Conservation (phyloP, 1,140 invertebrate species). For the Solenopsis fugax region DNA sequence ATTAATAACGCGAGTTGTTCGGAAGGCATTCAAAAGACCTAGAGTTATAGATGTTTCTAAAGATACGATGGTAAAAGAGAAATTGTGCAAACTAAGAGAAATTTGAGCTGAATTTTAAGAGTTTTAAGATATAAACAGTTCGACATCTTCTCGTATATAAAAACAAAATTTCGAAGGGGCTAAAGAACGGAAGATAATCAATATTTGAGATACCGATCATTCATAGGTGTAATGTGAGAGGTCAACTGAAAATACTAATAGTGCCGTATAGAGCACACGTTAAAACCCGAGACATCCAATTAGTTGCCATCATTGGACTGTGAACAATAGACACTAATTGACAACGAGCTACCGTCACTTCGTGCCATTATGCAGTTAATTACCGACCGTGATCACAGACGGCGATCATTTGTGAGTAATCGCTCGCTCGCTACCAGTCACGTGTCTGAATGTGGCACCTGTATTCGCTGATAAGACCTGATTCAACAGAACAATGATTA, state of each 20-base stretch:
- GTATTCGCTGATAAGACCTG: slow-evolving; percentile 57
- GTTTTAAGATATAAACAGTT: background rate
- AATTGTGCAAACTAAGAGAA: background rate
- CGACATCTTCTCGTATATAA: background rate
- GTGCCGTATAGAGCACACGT: slow-evolving; percentile 29
- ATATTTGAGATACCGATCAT: background rate
- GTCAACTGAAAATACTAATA: background rate
- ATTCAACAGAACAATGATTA: slow-evolving; percentile 55
- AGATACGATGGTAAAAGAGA: background rate
- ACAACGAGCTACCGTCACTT: slow-evolving; percentile 56
- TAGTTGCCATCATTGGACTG: slow-evolving; percentile 32
- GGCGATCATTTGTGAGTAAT: slow-evolving; percentile 60
- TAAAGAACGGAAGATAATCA: background rate
- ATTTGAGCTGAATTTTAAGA: background rate
- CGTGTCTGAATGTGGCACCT: slow-evolving; percentile 61
- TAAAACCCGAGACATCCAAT: slow-evolving; percentile 57
- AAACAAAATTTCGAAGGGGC: background rate
- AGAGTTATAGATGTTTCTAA: too few relatives aligned
- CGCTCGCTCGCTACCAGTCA: slow-evolving; percentile 51
- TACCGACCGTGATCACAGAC: slow-evolving; percentile 59
- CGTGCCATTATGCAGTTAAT: slow-evolving; percentile 64
- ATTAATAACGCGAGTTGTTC: slow-evolving; percentile 27
- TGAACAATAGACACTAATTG: slow-evolving; percentile 64
- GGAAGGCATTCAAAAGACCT: background rate
- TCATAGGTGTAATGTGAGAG: background rate